phyloP scores from a whole-genome alignment of 2,888 invertebrate genomes.

The Microplitis deprimator region DNA sequence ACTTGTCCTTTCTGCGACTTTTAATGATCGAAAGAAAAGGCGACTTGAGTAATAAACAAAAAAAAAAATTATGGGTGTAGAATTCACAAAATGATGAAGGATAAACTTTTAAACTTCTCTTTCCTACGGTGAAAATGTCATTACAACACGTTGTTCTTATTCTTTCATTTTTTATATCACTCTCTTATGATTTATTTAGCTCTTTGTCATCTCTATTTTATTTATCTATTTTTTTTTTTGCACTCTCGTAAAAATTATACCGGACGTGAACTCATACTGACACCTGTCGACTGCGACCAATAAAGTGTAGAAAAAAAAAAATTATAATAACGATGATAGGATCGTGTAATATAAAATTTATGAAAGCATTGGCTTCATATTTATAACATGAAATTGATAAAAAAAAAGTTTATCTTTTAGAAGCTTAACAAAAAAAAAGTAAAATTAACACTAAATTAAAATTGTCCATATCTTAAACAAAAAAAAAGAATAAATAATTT shows the following conservation, averaged over 20 bases:
- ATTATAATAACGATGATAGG: background rate
- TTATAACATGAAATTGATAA: background rate
- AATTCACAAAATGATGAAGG: conserved; percentile 18
- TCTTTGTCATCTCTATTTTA: background rate
- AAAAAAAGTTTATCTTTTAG: background rate
- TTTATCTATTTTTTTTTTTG: background rate
- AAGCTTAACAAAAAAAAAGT: background rate
- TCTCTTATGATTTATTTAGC: conserved; percentile 1
- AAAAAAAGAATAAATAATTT: background rate
- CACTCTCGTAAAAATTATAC: conserved; percentile 43
- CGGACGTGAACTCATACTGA: conserved; percentile 44
- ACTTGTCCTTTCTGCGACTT: conserved; percentile 42
- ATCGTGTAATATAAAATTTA: background rate
- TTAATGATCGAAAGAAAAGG: conserved; percentile 41
- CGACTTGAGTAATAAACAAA: conserved; percentile 16
- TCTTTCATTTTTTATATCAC: background rate
- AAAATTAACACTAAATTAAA: background rate
- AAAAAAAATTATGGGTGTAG: background rate
- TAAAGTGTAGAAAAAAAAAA: background rate
- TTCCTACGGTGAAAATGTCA: background rate
- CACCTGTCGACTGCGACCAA: conserved; percentile 42
- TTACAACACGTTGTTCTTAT: conserved; percentile 6
- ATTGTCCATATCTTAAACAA: background rate
- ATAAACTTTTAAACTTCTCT: conserved; percentile 15
- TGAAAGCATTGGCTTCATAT: background rate